phyloP scores from a whole-genome alignment of 2,888 invertebrate genomes.

The Cosmorhoe ocellata region DNA sequence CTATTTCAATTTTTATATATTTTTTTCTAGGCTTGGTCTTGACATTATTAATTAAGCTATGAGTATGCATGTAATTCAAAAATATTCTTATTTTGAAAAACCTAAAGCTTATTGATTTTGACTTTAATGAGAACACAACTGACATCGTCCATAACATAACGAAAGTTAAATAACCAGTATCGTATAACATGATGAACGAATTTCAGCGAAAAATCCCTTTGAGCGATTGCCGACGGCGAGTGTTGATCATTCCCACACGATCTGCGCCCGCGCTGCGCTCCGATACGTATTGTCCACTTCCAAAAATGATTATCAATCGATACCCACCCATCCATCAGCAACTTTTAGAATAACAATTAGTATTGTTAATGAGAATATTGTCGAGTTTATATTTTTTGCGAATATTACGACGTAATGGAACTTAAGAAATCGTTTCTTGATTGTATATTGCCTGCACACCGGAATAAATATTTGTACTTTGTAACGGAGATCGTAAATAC shows the following conservation, averaged over 20 bases:
- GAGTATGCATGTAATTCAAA: too few relatives aligned
- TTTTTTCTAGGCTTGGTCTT: too few relatives aligned
- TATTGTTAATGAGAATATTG: slow-evolving; percentile 20
- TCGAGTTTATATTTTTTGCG: slow-evolving; percentile 17
- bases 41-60: too few relatives aligned
- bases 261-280: slow-evolving; percentile 40
- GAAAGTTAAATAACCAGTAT: slow-evolving; percentile 53
- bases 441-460: slow-evolving; percentile 13
- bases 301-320: slow-evolving; percentile 60
- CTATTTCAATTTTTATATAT: too few relatives aligned
- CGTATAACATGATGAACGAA: slow-evolving; percentile 57
- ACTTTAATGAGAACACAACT: not conserved
- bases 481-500: slow-evolving; percentile 25
- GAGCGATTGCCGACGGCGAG: slow-evolving; percentile 64
- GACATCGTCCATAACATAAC: slow-evolving; percentile 6
- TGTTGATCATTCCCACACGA: slow-evolving; percentile 79
- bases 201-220: slow-evolving; percentile 73
- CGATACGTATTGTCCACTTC: slow-evolving; percentile 52
- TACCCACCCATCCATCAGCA: slow-evolving; percentile 39
- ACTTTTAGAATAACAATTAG: slow-evolving; percentile 28
- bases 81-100: too few relatives aligned
- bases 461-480: slow-evolving; percentile 22
- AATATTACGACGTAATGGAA: slow-evolving; percentile 19
- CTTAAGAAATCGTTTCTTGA: slow-evolving; percentile 24
- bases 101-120: too few relatives aligned